phyloP scores from a whole-genome alignment of 2,113 vertebrate species.

The Lethenteron camtschaticum region DNA sequence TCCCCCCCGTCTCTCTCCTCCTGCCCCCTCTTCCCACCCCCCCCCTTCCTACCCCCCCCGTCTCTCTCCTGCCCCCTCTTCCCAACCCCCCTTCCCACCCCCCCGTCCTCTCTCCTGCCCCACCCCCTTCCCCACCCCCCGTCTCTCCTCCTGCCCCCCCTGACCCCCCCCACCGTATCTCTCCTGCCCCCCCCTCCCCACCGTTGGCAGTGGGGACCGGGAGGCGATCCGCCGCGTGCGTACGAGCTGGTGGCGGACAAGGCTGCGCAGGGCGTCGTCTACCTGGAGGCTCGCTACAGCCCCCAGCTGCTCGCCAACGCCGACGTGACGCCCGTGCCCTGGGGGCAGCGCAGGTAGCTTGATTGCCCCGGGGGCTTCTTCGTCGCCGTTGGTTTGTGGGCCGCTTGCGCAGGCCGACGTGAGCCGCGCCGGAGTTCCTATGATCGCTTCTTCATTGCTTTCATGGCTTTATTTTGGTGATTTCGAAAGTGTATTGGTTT shows the following conservation, averaged over 20 bases:
- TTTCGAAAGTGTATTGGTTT: too few relatives aligned
- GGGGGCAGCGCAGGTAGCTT: constrained; percentile 44
- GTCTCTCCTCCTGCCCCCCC: not conserved
- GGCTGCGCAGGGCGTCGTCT: constrained; percentile 53
- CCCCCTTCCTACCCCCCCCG: not conserved
- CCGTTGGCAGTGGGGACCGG: constrained; percentile 43
- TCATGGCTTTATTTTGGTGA: too few relatives aligned
- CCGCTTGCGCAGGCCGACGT: too few relatives aligned
- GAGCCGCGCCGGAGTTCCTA: too few relatives aligned
- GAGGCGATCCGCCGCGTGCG: constrained; percentile 57
- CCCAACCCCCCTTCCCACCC: too few relatives aligned
- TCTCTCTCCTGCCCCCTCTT: not conserved
- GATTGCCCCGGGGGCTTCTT: too few relatives aligned
- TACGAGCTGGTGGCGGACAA: constrained; percentile 77
- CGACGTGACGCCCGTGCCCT: constrained; percentile 44
- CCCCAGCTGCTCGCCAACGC: constrained; percentile 68
- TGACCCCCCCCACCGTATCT: not conserved
- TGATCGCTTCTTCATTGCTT: too few relatives aligned
- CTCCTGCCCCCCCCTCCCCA: not conserved
- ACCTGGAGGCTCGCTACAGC: constrained; percentile 69
- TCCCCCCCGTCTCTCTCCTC: not conserved
- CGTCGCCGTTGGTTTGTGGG: too few relatives aligned
- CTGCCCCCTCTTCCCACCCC: too few relatives aligned
- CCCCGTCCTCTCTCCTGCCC: not conserved
- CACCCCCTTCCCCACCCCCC: not conserved